These are phyloP conservation scores for Thecophora atra DNA, from an alignment of 2,888 invertebrate genomes.

Conservation along the genomic window DNA sequence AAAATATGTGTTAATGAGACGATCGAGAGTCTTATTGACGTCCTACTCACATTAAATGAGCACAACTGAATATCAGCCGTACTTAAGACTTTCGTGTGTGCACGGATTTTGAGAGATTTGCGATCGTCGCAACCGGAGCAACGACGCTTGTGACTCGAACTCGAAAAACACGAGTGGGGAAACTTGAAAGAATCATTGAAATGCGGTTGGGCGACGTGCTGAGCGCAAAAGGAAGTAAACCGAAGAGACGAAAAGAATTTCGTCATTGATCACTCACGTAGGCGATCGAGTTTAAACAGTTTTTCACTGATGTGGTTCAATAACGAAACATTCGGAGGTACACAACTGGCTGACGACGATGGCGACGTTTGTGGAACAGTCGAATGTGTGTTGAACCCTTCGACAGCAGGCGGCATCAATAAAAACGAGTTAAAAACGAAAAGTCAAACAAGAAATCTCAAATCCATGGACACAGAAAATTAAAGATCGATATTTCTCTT, in stretches of 20 bases:
- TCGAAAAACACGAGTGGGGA: background rate
- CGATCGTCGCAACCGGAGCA: no score
- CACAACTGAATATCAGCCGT: background rate
- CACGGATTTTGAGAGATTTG: background rate
- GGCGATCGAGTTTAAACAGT: slow-evolving; percentile 60
- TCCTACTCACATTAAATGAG: background rate
- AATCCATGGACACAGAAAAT: no score
- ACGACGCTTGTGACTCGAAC: background rate
- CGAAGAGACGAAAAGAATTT: slow-evolving; percentile 2
- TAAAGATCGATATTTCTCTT: no score
- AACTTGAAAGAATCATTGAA: slow-evolving; percentile 20
- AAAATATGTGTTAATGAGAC: no score
- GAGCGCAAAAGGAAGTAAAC: background rate
- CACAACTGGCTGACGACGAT: background rate
- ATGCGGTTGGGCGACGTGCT: background rate
- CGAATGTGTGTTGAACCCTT: background rate
- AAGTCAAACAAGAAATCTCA: background rate
- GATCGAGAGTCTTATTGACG: no score
- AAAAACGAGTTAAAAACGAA: background rate
- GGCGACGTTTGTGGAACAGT: slow-evolving; percentile 1
- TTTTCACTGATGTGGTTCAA: slow-evolving; percentile 34
- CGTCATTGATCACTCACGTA: slow-evolving; percentile 50
- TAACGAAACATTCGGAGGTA: background rate
- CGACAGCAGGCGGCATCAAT: background rate
- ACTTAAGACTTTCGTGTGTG: background rate